Base-by-base conservation (phyloP, 2,113 vertebrate genomes). In the Clarias gariepinus region DNA sequence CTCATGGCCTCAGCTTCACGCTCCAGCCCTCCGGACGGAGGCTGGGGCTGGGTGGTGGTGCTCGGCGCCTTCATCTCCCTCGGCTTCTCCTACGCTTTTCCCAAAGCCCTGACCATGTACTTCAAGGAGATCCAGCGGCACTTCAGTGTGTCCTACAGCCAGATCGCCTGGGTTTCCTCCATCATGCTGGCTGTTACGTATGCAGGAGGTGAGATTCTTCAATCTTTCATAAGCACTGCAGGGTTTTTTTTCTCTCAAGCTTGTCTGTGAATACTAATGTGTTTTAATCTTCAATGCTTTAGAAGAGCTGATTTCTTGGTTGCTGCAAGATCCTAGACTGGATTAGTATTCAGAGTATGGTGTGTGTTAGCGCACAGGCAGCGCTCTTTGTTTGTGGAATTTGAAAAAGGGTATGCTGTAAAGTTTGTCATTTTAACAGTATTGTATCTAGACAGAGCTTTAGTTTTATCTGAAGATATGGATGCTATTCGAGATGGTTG, bases 41-140 rank as follows among this genome's bases (percentile, higher is more conserved):
- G 95, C 18, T 95, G 95, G 95, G 97, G 95, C 0, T 96, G 95
- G 95, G 85, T 89, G 33, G 95, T 96, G 82, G 94, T 96, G n/a
- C 53, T 95, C 0, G 95, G 94, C 0, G 93, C 95, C 33, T 96
- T 97, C 83, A 57, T 96, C 23, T 94, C 95, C 82, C 94, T 96
- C 9, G 96, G 96, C 87, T 96, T 97, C 33, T 95, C 95, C 0
- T 96, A 96, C 2, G 91, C 95, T 61, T 96, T 96, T n/a, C 94
- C 95, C 55, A 97, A 97, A 94, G 92, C 91, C 64, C 68, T 96
- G 53, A 95, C 95, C 82, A 95, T 95, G 88, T 97, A 96, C 94
- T 97, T 92, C 92, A 95, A 94, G 89, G 94, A 96, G 82, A 96
- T 97, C 90, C 95, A 97, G 89, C 91, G 91, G 79, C 95, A 96